Evolutionary conservation across 2,888 invertebrate genomes (phyloP).

Genomic region (Dioctria linearis): DNA sequence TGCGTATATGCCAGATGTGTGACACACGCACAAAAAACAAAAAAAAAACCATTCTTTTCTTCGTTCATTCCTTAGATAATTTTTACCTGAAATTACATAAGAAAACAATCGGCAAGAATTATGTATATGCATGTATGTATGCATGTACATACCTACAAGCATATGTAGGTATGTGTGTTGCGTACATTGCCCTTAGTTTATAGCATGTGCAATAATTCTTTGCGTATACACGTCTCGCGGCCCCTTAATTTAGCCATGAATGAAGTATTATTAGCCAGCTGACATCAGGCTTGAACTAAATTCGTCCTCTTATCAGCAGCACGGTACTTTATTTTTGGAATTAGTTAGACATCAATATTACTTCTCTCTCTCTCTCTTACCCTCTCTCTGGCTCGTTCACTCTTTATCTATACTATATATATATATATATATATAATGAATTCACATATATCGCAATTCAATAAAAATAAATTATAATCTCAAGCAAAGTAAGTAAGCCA

Average conservation of each 20-base stretch:
- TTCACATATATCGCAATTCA: slow-evolving; percentile 12
- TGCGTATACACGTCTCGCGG: neutral
- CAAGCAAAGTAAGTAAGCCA: slow-evolving; percentile 43
- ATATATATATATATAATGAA: no score
- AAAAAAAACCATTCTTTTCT: neutral
- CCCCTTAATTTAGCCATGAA: neutral
- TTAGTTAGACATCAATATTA: slow-evolving; percentile 38
- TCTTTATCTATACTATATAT: no score
- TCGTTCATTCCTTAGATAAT: neutral
- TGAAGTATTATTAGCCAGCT: slow-evolving; percentile 34
- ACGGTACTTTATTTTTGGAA: slow-evolving; percentile 18
- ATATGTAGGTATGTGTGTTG: no score
- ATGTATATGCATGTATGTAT: no score
- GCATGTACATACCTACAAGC: no score
- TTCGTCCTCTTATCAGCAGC: slow-evolving; percentile 35
- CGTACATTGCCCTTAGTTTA: slow-evolving; percentile 37
- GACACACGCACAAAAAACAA: no score
- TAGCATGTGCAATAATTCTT: neutral
- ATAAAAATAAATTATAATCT: slow-evolving; percentile 14
- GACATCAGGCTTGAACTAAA: slow-evolving; percentile 35
- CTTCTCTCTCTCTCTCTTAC: neutral
- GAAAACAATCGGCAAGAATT: slow-evolving; percentile 37
- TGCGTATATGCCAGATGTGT: no score
- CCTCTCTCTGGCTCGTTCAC: no score
- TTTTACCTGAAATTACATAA: slow-evolving; percentile 38